phyloP scores from a whole-genome alignment of 2,797 vertebrate species.

The Ctenopoma multispine region DNA sequence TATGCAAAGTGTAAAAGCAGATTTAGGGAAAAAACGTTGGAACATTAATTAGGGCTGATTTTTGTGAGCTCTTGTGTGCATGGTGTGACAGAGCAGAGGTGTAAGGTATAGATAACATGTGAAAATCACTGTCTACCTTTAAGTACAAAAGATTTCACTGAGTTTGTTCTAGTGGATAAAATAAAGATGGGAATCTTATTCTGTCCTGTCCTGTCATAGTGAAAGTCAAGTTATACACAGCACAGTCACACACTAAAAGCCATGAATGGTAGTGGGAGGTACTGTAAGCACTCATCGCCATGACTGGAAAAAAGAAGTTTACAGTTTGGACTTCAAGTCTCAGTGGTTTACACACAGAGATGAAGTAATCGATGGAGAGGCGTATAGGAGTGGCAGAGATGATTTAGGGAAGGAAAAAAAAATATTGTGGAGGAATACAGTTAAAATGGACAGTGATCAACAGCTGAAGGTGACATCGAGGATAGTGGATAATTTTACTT shows the following conservation, averaged over 20 bases:
- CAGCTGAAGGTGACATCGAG: background rate
- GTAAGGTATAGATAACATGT: too few relatives aligned
- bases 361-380: background rate
- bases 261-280: background rate
- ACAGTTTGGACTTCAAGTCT: background rate
- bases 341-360: background rate
- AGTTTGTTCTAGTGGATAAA: background rate
- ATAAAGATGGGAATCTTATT: background rate
- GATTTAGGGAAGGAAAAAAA: constrained; percentile 5
- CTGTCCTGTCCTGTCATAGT: background rate
- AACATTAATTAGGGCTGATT: too few relatives aligned
- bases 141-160: background rate
- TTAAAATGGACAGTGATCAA: constrained; percentile 28
- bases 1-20: too few relatives aligned
- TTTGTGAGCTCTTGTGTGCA: too few relatives aligned
- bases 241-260: background rate
- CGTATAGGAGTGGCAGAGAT: constrained; percentile 1
- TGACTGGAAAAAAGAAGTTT: background rate
- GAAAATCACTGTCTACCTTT: too few relatives aligned
- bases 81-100: too few relatives aligned
- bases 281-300: background rate
- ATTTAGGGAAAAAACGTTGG: too few relatives aligned
- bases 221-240: background rate
- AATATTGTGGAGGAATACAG: constrained; percentile 7
- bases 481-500: constrained; percentile 24